phyloP scores from a whole-genome alignment of 2,888 invertebrate genomes.

The Empis stercorea region DNA sequence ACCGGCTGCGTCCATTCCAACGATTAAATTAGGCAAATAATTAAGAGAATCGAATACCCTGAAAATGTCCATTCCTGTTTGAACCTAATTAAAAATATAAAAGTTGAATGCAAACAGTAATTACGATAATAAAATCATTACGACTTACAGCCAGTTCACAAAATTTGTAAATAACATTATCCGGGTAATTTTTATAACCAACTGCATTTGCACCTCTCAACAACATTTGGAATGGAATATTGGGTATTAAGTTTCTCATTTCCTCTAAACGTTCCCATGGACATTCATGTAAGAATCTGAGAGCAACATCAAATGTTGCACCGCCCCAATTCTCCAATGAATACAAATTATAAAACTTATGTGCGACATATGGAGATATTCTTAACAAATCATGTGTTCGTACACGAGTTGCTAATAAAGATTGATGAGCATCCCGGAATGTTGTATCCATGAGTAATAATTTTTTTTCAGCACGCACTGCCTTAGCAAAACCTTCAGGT shows the following conservation, averaged over 20 bases:
- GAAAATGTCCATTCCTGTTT: constrained; percentile 93
- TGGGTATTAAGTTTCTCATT: constrained; percentile 79
- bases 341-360: constrained; percentile 73
- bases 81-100: constrained; percentile 29
- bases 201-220: constrained; percentile 92
- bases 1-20: constrained; percentile 92
- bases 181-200: constrained; percentile 94
- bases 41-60: constrained; percentile 92
- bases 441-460: constrained; percentile 92
- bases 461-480: constrained; percentile 67
- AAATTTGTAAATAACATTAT: constrained; percentile 92
- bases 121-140: not conserved
- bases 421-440: constrained; percentile 91
- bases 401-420: constrained; percentile 81
- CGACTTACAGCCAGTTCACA: constrained; percentile 66
- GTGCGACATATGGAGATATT: constrained; percentile 83
- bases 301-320: constrained; percentile 91
- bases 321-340: constrained; percentile 94
- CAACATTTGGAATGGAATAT: constrained; percentile 96
- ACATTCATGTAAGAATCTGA: constrained; percentile 87
- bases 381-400: constrained; percentile 73
- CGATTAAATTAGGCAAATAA: constrained; percentile 82
- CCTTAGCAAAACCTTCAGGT: constrained; percentile 85
- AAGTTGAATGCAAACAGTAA: too few relatives aligned
- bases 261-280: constrained; percentile 89